Evolutionary conservation across 2,113 vertebrate species (phyloP), one percentile per base, ranked within the genome.

Genomic region (Festucalex cinctus): DNA sequence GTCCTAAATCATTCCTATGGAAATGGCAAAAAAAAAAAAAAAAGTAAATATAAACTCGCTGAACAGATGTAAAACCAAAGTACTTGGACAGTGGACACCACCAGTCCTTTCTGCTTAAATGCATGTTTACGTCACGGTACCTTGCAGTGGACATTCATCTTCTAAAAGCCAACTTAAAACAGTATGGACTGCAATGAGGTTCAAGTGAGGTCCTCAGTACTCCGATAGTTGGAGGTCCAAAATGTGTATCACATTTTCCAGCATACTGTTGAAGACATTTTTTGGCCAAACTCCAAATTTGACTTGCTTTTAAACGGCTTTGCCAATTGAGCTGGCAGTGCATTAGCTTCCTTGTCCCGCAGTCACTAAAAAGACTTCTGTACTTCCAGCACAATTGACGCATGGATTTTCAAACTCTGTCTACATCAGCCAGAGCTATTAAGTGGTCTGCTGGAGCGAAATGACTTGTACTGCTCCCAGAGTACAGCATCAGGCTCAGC

Each of bases 401-500:
- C 80, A 85, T 77, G 72, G 78, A 85, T 90, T 84, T 87, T 76
- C 79, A 85, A 82, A 81, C 76, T 78, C 75, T 41, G 74, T 77
- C 73, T 70, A 78, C 63, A 78, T 89, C 72, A 68, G 81, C 82
- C 80, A 71, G 77, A 79, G 75, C 83, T 85, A 90, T 89, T 88
- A 89, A 88, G 86, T 80, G 84, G 76, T 82, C 74, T 80, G 78
- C 77, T 83, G 78, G 78, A 89, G 84, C 78, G 64, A 85, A 89
- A 91, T 86, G 78, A 87, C 82, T 91, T 87, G 68, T 43, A 76
- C 81, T 72, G 74, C 83, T 89, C 82, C 84, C 73, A 48, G 61
- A 82, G 78, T 77, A 80, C 75, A 79, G 79, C 77, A 82, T 86
- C 70, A 83, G 73, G 79, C 78, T 85, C 77, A 79, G 83, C 81